These are phyloP conservation scores for Mesorhabditis belari DNA, from an alignment of 2,888 invertebrate genomes.

Conservation along the genomic window DNA sequence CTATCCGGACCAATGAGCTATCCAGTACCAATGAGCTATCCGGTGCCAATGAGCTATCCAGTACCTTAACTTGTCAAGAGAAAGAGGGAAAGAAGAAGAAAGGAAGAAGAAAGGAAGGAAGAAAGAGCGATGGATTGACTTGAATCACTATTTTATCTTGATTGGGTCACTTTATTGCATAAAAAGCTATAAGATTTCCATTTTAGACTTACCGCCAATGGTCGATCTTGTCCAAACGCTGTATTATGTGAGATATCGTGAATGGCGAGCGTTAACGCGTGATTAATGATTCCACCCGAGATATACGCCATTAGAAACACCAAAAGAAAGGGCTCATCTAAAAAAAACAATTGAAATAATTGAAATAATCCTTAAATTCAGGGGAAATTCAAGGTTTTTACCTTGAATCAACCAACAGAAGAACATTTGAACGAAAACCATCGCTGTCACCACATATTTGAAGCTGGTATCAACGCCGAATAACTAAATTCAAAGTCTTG, in stretches of 20 bases:
- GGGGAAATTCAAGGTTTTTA: constrained; percentile 3
- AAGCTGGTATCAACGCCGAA: constrained; percentile 44
- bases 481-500: too few species aligned
- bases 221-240: constrained; percentile 75
- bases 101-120: too few species aligned
- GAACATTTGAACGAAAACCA: constrained; percentile 39
- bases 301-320: constrained; percentile 77
- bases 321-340: constrained; percentile 69
- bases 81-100: too few species aligned
- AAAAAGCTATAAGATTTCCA: not conserved
- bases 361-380: not conserved
- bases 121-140: not conserved
- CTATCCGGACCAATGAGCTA: too few species aligned
- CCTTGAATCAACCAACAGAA: constrained; percentile 40
- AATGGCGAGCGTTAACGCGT: constrained; percentile 85
- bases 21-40: too few species aligned
- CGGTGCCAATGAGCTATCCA: too few species aligned
- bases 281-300: constrained; percentile 91
- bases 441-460: constrained; percentile 39
- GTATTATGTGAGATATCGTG: constrained; percentile 95
- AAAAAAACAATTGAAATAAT: not conserved
- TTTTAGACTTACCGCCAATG: constrained; percentile 18
- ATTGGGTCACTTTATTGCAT: too few species aligned
- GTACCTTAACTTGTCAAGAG: too few species aligned
- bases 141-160: too few species aligned